phyloP scores from a whole-genome alignment of 2,888 invertebrate species.

The Silvanus unidentatus region DNA sequence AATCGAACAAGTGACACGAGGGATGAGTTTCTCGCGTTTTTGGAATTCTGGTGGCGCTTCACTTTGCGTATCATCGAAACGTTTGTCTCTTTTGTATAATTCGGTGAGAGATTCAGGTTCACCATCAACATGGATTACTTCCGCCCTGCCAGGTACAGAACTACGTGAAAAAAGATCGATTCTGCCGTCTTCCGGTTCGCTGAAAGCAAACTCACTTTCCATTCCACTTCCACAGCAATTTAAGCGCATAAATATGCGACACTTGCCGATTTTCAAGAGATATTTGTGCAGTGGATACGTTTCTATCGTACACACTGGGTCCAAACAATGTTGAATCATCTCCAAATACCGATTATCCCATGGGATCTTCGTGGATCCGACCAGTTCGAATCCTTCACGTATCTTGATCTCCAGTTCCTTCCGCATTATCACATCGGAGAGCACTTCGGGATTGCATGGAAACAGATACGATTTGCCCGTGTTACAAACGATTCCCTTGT shows the following conservation, averaged over 20 bases:
- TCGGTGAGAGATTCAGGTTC: not conserved
- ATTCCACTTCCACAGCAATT: no score
- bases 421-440: slow-evolving; percentile 33
- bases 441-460: slow-evolving; percentile 47
- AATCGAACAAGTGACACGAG: slow-evolving; percentile 21
- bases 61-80: not conserved
- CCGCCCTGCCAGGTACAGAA: not conserved
- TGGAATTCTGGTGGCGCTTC: not conserved
- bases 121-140: not conserved
- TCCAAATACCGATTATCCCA: not conserved
- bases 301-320: no score
- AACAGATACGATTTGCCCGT: slow-evolving; percentile 53
- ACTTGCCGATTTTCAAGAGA: no score
- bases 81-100: not conserved
- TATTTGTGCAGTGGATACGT: no score
- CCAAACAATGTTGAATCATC: not conserved
- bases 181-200: not conserved
- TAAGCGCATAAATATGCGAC: no score
- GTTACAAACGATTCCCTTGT: slow-evolving; percentile 29
- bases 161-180: no score
- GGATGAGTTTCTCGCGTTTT: not conserved
- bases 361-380: not conserved
- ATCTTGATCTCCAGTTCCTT: not conserved
- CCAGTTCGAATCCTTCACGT: not conserved
- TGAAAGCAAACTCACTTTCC: no score